Base-by-base conservation (phyloP, 2,888 invertebrate genomes). In the Cerceris ruficornis region DNA sequence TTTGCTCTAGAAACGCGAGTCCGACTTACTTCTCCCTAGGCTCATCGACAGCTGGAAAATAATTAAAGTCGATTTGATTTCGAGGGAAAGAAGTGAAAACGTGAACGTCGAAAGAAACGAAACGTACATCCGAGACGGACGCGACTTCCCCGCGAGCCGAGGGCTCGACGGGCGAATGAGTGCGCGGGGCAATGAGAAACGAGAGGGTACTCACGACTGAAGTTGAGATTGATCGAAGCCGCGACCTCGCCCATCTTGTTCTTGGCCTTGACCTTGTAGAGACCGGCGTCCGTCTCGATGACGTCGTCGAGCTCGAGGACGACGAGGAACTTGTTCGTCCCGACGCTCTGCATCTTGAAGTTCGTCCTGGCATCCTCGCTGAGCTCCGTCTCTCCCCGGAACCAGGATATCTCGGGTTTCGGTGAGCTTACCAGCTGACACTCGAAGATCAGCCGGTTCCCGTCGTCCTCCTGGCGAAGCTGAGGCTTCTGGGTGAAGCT, bases 401-500 rank as follows among this genome's bases (percentile, higher is more conserved):
- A 98, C 98, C 98, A 98, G 93, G 96, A 95, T 89, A 98, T 97
- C 87, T 97, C 97, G 67, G 98, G 98, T 92, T 97, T 97, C 55
- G 98, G 98, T 80, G 96, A 94, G 87, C 97, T 96, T 90, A 97
- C 93, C 90, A 98, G 94, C 93, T 98, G 97, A 93, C 98, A 98
- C 93, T 98, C 98, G 94, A 98, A 98, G 90, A 98, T 95, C 92
- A 98, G 95, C 91, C 97, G 96, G 94, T 98, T 98, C 90, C 98
- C 98, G 92, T 98, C 98, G 93, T 98, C 98, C 93, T 98, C 98
- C 93, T 99, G 98, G 87, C 98, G 95, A 90, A 99, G 95, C 93
- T 98, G 97, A 86, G 98, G 98, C 96, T 98, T 98, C 94, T 98
- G 98, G 88, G 98, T 98, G 95, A 99, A 98, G 95, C 98, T 98